These are phyloP conservation scores for Phaethornis superciliosus DNA, from an alignment of 2,113 vertebrate genomes.

Conservation along the genomic window DNA sequence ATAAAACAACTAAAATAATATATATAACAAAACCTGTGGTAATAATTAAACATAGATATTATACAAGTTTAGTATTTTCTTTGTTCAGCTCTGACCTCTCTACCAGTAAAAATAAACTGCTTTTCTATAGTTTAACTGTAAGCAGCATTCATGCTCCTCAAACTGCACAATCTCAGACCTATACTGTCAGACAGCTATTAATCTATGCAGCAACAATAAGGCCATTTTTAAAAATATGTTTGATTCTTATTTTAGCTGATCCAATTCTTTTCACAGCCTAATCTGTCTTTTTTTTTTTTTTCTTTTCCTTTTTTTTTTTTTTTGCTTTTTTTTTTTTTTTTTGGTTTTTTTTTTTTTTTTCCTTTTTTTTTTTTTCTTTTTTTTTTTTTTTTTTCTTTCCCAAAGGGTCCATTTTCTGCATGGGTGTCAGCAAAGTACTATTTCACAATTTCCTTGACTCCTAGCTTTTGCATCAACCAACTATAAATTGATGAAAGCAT, in stretches of 20 bases:
- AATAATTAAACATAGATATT: neutral
- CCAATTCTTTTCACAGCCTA: neutral
- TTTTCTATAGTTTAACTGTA: neutral
- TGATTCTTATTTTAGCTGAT: neutral
- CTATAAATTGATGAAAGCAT: neutral
- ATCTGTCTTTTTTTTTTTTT: neutral
- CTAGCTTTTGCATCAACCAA: neutral
- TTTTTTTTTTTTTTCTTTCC: too few relatives aligned
- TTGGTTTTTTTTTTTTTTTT: neutral
- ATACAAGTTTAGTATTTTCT: neutral
- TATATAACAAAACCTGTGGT: neutral
- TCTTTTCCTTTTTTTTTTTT: neutral
- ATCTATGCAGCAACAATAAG: neutral
- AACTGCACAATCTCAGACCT: neutral
- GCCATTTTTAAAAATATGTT: neutral
- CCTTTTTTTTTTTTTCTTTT: neutral
- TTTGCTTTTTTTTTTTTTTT: too few relatives aligned
- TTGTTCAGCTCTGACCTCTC: neutral
- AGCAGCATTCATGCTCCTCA: neutral
- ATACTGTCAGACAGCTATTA: neutral
- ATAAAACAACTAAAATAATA: neutral
- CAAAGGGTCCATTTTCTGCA: neutral
- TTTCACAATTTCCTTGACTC: neutral
- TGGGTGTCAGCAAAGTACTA: neutral
- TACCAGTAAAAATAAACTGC: neutral